phyloP scores from a whole-genome alignment of 2,888 invertebrate genomes.

The Drosophila neoperkinsi region DNA sequence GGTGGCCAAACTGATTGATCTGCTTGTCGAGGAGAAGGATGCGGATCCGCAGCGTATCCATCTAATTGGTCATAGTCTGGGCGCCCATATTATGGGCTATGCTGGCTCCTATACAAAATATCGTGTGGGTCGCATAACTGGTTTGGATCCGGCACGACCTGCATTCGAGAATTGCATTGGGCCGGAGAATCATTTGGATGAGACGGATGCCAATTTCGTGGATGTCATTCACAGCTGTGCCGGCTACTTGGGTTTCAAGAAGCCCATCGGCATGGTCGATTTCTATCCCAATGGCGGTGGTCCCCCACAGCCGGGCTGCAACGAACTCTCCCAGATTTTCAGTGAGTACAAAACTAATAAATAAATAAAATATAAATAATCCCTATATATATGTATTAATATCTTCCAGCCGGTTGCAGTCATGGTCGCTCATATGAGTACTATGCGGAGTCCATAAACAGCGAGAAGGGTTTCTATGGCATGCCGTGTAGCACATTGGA shows the following conservation, averaged over 20 bases:
- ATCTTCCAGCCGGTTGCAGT: slow-evolving; percentile 88
- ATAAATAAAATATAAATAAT: background rate
- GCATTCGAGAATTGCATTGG: slow-evolving; percentile 84
- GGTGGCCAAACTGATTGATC: slow-evolving; percentile 83
- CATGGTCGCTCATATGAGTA: slow-evolving; percentile 88
- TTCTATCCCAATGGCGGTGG: slow-evolving; percentile 91
- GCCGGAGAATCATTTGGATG: slow-evolving; percentile 86
- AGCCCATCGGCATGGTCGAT: slow-evolving; percentile 89
- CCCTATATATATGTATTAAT: background rate
- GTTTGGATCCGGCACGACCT: slow-evolving; percentile 89
- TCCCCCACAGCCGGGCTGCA: slow-evolving; percentile 90
- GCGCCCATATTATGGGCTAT: slow-evolving; percentile 88
- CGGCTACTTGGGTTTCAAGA: slow-evolving; percentile 87
- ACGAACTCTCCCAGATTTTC: slow-evolving; percentile 85
- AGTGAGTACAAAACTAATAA: slow-evolving; percentile 61
- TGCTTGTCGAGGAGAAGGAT: slow-evolving; percentile 81
- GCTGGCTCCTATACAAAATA: slow-evolving; percentile 86
- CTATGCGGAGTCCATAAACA: slow-evolving; percentile 89
- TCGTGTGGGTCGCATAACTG: slow-evolving; percentile 87
- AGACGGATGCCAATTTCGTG: slow-evolving; percentile 89
- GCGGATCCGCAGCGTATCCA: slow-evolving; percentile 83
- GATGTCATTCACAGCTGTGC: slow-evolving; percentile 91
- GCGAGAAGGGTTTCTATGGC: slow-evolving; percentile 86
- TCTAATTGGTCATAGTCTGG: slow-evolving; percentile 86
- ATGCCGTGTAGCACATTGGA: slow-evolving; percentile 87